Evolutionary conservation across 2,888 invertebrate genomes (phyloP).

Genomic region (Melanotus villosus): DNA sequence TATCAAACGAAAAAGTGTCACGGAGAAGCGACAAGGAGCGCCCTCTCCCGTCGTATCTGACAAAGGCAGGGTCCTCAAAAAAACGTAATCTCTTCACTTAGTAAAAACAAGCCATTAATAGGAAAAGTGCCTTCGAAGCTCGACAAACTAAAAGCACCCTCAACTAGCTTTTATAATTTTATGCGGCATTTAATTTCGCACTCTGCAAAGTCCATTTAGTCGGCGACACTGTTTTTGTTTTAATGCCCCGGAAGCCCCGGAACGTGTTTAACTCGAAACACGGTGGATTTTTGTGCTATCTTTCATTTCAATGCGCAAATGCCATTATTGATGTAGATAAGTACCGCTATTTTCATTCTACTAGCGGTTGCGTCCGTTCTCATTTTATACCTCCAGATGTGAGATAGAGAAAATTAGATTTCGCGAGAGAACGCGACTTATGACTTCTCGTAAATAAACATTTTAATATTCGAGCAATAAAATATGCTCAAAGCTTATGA

Average conservation of each 20-base stretch:
- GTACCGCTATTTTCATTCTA: conserved; percentile 38
- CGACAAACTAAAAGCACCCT: conserved; percentile 9
- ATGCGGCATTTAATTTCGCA: conserved; percentile 41
- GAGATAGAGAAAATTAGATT: conserved; percentile 39
- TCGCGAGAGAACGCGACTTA: conserved; percentile 28
- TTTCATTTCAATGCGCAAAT: conserved; percentile 44
- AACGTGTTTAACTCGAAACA: conserved; percentile 40
- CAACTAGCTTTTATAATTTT: conserved; percentile 35
- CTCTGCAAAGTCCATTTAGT: conserved; percentile 36
- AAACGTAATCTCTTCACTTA: conserved; percentile 1
- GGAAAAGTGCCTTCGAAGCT: conserved; percentile 11
- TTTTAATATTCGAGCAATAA: conserved; percentile 45
- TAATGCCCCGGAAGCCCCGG: conserved; percentile 36
- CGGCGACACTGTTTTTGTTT: conserved; percentile 28
- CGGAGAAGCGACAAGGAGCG: not conserved
- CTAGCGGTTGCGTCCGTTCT: conserved; percentile 22
- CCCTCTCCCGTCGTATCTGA: conserved; percentile 21
- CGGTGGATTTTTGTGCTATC: conserved; percentile 42
- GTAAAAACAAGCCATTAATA: conserved; percentile 22
- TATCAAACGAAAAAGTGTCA: not conserved
- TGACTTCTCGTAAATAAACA: conserved; percentile 44
- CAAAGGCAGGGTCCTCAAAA: not conserved
- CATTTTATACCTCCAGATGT: conserved; percentile 30
- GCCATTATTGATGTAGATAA: conserved; percentile 47
- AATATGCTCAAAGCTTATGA: conserved; percentile 35